Evolutionary conservation across 1,140 invertebrate genomes (phyloP).

Genomic region (Aphaenogaster rudis): DNA sequence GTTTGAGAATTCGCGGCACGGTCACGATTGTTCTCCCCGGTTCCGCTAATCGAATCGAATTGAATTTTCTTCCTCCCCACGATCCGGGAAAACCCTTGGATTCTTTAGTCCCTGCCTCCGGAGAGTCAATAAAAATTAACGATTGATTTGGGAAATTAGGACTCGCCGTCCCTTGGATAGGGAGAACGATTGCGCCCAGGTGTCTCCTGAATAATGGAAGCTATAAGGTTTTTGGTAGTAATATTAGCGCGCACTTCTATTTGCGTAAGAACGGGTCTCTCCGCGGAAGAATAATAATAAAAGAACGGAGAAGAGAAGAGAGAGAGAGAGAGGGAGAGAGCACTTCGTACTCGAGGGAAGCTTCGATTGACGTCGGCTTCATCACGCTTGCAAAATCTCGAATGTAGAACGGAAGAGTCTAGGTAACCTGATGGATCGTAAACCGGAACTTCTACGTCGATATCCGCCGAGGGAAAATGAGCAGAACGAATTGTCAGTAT

Average conservation of each 20-base stretch:
- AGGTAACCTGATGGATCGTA: slow-evolving; percentile 29
- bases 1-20: slow-evolving; percentile 79
- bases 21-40: slow-evolving; percentile 70
- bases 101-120: slow-evolving; percentile 2
- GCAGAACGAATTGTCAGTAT: slow-evolving; percentile 35
- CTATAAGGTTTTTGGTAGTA: slow-evolving; percentile 49
- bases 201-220: slow-evolving; percentile 47
- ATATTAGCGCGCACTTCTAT: slow-evolving; percentile 33
- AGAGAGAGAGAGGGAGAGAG: no score
- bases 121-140: slow-evolving; percentile 79
- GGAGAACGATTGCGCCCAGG: not conserved
- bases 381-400: slow-evolving; percentile 54
- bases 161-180: not conserved
- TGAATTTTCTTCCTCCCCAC: slow-evolving; percentile 79
- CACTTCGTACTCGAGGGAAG: slow-evolving; percentile 14
- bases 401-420: slow-evolving; percentile 38
- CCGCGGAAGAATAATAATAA: slow-evolving; percentile 34
- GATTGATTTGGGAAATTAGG: slow-evolving; percentile 70
- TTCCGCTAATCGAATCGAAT: slow-evolving; percentile 80
- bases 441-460: slow-evolving; percentile 22
- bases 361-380: slow-evolving; percentile 37
- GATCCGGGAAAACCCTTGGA: slow-evolving; percentile 25
- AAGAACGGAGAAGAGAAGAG: not conserved
- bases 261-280: slow-evolving; percentile 29
- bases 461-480: slow-evolving; percentile 32